Evolutionary conservation across 2,113 vertebrate species (phyloP), one percentile per base, ranked within the genome.

Genomic region (Tetrax tetrax): DNA sequence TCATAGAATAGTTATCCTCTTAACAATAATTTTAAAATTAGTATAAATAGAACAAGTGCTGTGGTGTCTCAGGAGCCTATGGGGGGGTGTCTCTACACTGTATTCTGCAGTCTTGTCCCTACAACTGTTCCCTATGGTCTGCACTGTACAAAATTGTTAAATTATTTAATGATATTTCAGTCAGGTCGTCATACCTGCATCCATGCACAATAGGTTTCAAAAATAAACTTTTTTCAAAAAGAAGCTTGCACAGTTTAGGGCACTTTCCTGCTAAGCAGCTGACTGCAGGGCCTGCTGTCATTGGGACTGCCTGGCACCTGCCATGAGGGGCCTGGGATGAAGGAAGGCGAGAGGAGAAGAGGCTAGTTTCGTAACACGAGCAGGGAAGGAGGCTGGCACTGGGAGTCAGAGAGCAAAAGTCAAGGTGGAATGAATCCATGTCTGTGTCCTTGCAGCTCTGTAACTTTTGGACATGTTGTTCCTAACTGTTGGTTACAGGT

Each of bases 31-130:
- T 91, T 85, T 0, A 31, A 87, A 76, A 78, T 29, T 1, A 61
- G 17, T 50, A 53, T 53, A 87, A 77, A 48, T 8, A 89, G 33
- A 83, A 69, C 8, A 77, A 82, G n/a, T 33, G 14, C 27, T 71
- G 27, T 33, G 64, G 33, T 71, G 35, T 75, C 74, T 71, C 76
- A 50, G 64, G 37, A 80, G 35, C 45, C 76, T 29, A 11, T 0
- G 0, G 1, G 0, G 1, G 3, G 11, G 5, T 76, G 31, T 57
- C 41, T 59, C 63, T 48, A 28, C 24, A 41, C 19, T 50, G n/a
- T 23, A 41, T 41, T 81, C 60, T 78, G 25, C n/a, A 56, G 54
- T 45, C 48, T 56, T 60, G 29, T 53, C 37, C 50, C 60, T 59
- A 70, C 56, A 77, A 10, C 18, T 65, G 35, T 43, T 84, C 69